Evolutionary conservation across 2,888 invertebrate genomes (phyloP), one percentile per base, ranked within the genome.

Genomic region (Hydriomena furcata): DNA sequence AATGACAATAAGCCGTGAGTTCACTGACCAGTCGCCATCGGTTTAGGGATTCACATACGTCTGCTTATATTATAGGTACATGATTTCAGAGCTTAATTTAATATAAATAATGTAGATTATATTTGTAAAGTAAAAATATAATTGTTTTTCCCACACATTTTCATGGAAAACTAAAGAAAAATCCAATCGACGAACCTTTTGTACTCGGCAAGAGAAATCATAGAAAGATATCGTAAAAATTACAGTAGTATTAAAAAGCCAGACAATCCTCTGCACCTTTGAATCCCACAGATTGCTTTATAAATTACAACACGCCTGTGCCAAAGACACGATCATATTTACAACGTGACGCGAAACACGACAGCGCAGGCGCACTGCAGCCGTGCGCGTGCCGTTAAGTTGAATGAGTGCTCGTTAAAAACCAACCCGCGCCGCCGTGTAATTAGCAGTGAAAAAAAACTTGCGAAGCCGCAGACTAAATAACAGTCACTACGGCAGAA

Each of bases 361-460:
- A 4, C 17, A 4, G 60, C 61, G 52, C 58, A 53, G 52, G 47
- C 58, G 60, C 62, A 47, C 45, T 58, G 58, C 57, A 51, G 48
- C 50, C 53, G 55, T 74, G 75, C 82, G 72, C 77, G 71, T 73
- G 81, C 78, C 79, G 78, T 78, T 81, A 73, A 76, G 64, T 72
- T 77, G 76, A 82, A 84, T 81, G 82, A 77, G 76, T 75, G 77
- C 79, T 85, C 82, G 84, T 85, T 86, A 83, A 82, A 82, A 79
- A 75, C 70, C 78, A 73, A 74, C 78, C 79, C 79, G 76, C 76
- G 78, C 79, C 79, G 76, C 76, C 73, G 69, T 78, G 79, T 81
- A 84, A 86, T 86, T 84, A 86, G 81, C 78, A 71, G 72, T 72
- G 75, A 72, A 82, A 82, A 17, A 77, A 79, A 35, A 49, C 28